phyloP scores from a whole-genome alignment of 2,888 invertebrate species.

The Craniophora ligustri region DNA sequence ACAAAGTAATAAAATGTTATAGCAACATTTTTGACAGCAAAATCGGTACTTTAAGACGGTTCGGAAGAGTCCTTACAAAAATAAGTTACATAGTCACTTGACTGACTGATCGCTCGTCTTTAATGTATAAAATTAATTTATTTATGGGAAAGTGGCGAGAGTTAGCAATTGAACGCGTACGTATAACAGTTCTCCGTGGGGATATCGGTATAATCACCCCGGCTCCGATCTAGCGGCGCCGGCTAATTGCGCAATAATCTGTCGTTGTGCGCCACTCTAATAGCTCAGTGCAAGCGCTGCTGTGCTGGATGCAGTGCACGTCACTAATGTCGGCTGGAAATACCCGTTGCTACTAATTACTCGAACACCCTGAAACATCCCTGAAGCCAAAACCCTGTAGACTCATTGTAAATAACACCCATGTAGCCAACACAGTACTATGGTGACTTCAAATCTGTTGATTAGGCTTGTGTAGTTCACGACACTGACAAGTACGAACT shows the following conservation, averaged over 20 bases:
- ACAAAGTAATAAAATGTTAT: too few relatives aligned
- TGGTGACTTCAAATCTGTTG: too few relatives aligned
- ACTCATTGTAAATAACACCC: too few relatives aligned
- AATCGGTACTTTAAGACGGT: too few relatives aligned
- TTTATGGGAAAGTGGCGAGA: not conserved
- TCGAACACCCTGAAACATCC: not conserved
- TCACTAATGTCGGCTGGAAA: not conserved
- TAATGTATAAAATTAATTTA: not conserved
- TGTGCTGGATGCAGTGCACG: not conserved
- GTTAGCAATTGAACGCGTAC: not conserved
- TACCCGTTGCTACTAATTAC: not conserved
- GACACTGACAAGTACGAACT: too few relatives aligned
- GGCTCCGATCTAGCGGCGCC: slow-evolving; percentile 8
- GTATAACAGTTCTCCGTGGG: not conserved
- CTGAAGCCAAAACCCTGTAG: not conserved
- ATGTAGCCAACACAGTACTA: too few relatives aligned
- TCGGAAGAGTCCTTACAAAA: too few relatives aligned
- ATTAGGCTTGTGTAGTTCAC: too few relatives aligned
- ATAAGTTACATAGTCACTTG: too few relatives aligned
- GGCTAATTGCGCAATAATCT: slow-evolving; percentile 25
- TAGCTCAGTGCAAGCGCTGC: not conserved
- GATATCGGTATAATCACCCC: slow-evolving; percentile 4
- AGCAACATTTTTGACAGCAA: too few relatives aligned
- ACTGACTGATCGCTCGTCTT: too few relatives aligned
- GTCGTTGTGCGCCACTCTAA: slow-evolving; percentile 12